Evolutionary conservation across 2,888 invertebrate genomes (phyloP).

Genomic region (Plagodis pulveraria): DNA sequence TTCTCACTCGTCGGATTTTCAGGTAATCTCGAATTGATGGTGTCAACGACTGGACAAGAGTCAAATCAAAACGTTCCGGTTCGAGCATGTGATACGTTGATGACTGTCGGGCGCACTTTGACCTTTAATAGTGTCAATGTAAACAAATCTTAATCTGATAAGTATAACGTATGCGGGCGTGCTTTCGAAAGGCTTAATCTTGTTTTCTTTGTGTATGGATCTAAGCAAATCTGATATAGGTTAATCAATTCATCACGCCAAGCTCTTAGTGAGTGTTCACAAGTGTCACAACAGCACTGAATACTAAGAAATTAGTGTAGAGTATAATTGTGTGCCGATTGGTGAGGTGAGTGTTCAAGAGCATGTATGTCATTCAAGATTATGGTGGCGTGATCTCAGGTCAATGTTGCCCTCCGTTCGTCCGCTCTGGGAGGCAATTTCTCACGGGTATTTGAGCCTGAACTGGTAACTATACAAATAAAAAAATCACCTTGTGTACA

Average conservation of each 20-base stretch:
- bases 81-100: slow-evolving; percentile 44
- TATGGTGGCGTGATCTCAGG: slow-evolving; percentile 50
- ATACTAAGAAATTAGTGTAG: slow-evolving; percentile 58
- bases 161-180: slow-evolving; percentile 40
- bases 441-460: slow-evolving; percentile 82
- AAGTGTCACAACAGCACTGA: slow-evolving; percentile 47
- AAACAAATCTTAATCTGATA: slow-evolving; percentile 44
- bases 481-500: slow-evolving; percentile 80
- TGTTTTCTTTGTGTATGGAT: slow-evolving; percentile 31
- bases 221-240: slow-evolving; percentile 38
- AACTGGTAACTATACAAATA: slow-evolving; percentile 77
- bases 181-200: slow-evolving; percentile 35
- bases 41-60: slow-evolving; percentile 61
- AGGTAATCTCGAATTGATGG: slow-evolving; percentile 79
- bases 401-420: slow-evolving; percentile 36
- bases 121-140: slow-evolving; percentile 43
- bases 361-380: slow-evolving; percentile 73
- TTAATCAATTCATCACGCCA: slow-evolving; percentile 53
- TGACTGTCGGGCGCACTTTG: slow-evolving; percentile 45
- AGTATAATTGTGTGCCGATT: slow-evolving; percentile 61
- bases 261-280: slow-evolving; percentile 45
- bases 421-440: slow-evolving; percentile 62
- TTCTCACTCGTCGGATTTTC: slow-evolving; percentile 82
- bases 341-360: slow-evolving; percentile 43
- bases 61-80: slow-evolving; percentile 56